Base-by-base conservation (phyloP, 2,113 vertebrate genomes). In the Porphyrio hochstetteri region DNA sequence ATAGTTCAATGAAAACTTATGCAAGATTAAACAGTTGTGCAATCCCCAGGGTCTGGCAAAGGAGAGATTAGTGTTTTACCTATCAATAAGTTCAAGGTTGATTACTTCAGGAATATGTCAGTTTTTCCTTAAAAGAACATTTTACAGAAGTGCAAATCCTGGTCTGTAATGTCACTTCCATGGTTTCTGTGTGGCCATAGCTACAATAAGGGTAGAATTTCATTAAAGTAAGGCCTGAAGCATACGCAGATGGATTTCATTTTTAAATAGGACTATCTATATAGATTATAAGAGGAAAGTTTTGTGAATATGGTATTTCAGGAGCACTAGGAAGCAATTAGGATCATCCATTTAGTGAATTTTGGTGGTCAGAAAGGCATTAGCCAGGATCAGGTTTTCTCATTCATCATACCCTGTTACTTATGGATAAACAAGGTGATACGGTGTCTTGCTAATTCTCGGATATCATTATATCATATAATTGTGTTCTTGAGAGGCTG, bases 311-410 rank as follows among this genome's bases (percentile, higher is more conserved):
- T 57, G n/a, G 60, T 93, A 55, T 92, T 96, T 96, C 59, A 87
- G 80, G 48, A 94, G 53, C 88, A 84, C 38, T 90, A 67, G 35
- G 48, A 96, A 95, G 72, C 90, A 95, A 95, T 95, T 94, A 90
- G 44, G 69, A 61, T 91, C 53, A 94, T 91, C 65, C 69, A 59
- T 93, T 96, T 95, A 96, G 72, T 76, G 80, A 79, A 72, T 93
- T 93, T 94, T 87, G 61, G 86, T 93, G 88, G 83, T 94, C 86
- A 86, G 77, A 89, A 95, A 92, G 57, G 50, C 83, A 86, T 93
- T 96, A 95, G 69, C 80, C 76, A 40, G 72, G 83, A 94, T 87
- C 50, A 63, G 44, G 31, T 94, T 94, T 94, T 85, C 80, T 92
- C 86, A 89, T 96, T 96, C 77, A 86, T 93, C 77, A 81, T 89